Conservation (phyloP, 2,888 invertebrate species). For the Ctena decussata region DNA sequence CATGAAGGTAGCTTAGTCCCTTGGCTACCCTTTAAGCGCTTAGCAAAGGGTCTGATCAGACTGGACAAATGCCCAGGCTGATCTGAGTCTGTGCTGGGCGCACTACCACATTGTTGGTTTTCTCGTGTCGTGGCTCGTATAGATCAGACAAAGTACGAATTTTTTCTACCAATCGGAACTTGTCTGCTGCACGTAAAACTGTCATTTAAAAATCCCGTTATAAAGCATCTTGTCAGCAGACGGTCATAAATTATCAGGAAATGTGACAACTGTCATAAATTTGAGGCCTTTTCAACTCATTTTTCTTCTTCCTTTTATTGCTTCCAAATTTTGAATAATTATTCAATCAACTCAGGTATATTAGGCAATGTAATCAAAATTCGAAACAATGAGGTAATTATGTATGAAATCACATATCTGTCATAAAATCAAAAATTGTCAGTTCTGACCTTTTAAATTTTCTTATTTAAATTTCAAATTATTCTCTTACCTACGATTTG, state of each 20-base stretch:
- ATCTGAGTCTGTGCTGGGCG: too few species aligned
- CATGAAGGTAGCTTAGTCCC: too few species aligned
- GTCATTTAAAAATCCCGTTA: background rate
- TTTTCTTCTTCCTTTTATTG: background rate
- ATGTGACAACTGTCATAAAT: background rate
- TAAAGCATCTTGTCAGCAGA: background rate
- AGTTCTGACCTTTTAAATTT: background rate
- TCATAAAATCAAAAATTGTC: background rate
- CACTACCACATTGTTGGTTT: too few species aligned
- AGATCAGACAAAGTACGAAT: background rate
- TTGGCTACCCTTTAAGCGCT: too few species aligned
- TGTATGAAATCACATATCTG: background rate
- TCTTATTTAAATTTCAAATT: background rate
- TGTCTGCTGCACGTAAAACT: background rate
- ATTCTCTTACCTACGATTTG: background rate
- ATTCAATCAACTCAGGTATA: background rate
- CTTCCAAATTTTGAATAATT: background rate
- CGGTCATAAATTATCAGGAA: background rate
- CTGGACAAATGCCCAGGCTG: too few species aligned
- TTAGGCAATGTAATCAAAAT: background rate
- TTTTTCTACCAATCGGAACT: background rate
- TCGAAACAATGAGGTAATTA: constrained; percentile 5
- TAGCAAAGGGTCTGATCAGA: too few species aligned
- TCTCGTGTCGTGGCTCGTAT: too few species aligned
- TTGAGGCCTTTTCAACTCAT: background rate